phyloP scores from a whole-genome alignment of 2,113 vertebrate genomes.

The Scolopax mira region DNA sequence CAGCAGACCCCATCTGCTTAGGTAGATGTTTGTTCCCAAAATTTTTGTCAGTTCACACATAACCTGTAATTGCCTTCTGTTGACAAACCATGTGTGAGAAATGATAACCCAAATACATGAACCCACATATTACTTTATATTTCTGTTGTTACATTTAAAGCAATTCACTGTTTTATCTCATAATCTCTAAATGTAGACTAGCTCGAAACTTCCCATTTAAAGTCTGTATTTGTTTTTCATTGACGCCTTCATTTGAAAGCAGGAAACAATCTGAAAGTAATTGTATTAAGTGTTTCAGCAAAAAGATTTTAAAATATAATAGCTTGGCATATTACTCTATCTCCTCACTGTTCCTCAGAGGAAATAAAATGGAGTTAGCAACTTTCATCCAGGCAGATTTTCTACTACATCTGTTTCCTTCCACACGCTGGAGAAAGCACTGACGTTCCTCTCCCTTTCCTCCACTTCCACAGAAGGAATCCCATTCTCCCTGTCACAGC shows the following conservation, averaged over 20 bases:
- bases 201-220: not conserved
- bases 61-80: not conserved
- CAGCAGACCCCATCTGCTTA: not conserved
- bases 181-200: not conserved
- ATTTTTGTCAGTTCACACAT: not conserved
- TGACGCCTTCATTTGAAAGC: conserved; percentile 32
- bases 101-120: not conserved
- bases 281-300: conserved; percentile 36
- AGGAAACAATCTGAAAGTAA: conserved; percentile 64
- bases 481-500: not conserved
- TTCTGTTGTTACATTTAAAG: not conserved
- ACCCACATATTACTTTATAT: not conserved
- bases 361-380: conserved; percentile 50
- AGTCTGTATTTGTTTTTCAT: conserved; percentile 37
- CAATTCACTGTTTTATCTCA: conserved; percentile 21
- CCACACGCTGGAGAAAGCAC: not conserved
- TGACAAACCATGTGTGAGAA: not conserved
- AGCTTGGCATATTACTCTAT: conserved; percentile 40
- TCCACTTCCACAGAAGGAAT: not conserved
- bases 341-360: conserved; percentile 28
- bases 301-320: conserved; percentile 41
- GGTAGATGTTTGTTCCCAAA: not conserved
- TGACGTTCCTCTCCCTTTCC: not conserved
- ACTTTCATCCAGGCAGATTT: conserved; percentile 51
- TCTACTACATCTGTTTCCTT: conserved; percentile 65